A percentile compares a stretch with the other conserved stretches of the same genome.
Evolutionary conservation across 1,140 invertebrate species (phyloP).

Genomic region (Cheumatopsyche charites): DNA sequence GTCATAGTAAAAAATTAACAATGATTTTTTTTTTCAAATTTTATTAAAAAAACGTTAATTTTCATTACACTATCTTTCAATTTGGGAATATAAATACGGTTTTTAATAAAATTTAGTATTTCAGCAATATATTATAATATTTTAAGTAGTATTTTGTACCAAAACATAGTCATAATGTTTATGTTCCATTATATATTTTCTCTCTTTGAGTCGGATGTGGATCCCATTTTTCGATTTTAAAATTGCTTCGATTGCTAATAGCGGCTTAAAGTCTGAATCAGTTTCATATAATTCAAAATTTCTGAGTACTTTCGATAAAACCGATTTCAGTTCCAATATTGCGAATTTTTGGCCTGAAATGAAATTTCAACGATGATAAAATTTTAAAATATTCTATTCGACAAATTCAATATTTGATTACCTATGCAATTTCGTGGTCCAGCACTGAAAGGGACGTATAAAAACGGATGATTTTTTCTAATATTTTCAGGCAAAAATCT

Average conservation of each 20-base stretch:
- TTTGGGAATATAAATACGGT: too few species aligned
- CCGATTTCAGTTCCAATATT: constrained; percentile 14
- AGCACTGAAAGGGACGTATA: constrained; percentile 61
- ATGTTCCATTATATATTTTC: background rate
- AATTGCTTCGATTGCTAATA: constrained; percentile 10
- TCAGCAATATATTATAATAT: too few species aligned
- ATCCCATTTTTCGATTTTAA: constrained; percentile 24
- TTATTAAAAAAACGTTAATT: too few species aligned
- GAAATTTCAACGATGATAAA: background rate
- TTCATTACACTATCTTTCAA: too few species aligned
- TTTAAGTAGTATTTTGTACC: too few species aligned
- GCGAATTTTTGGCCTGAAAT: constrained; percentile 30
- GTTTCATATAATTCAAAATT: constrained; percentile 19
- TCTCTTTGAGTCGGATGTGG: constrained; percentile 2
- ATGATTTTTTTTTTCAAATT: too few species aligned
- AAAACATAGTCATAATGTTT: too few species aligned
- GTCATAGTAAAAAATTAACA: too few species aligned
- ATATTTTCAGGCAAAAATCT: constrained; percentile 67
- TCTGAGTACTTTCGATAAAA: constrained; percentile 10
- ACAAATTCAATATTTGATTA: constrained; percentile 38
- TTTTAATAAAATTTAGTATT: too few species aligned
- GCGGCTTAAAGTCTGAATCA: background rate
- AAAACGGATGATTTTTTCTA: constrained; percentile 55
- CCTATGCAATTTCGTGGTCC: constrained; percentile 60
- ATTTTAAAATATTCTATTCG: background rate